Base-by-base conservation (phyloP, 2,888 invertebrate genomes). In the Drosophila demipolita region DNA sequence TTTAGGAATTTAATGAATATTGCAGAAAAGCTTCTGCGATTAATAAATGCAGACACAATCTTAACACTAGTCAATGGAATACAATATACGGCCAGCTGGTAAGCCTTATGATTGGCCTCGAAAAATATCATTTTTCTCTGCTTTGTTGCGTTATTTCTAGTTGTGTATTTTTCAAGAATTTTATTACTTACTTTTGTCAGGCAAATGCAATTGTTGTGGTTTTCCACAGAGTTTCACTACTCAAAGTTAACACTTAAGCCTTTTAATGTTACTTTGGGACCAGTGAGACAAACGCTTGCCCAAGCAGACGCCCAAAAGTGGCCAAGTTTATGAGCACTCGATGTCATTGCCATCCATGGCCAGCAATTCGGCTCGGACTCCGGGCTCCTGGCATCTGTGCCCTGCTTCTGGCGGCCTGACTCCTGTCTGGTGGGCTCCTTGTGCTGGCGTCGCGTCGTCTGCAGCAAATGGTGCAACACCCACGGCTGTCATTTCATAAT, bases 401-500 rank as follows among this genome's bases (percentile, higher is more conserved):
- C 15, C 23, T 15, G 15, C 23, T 20, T 23, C 55, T 54, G 23
- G 11, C 23, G 26, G 52, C 58, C 58, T 35, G 35, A 45, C 66
- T 15, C n/a, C 23, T 23, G 3, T 9, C 33, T 58, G 55, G 42
- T 17, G 23, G 32, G 57, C 20, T 42, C 52, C 36, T 40, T 48
- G 23, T 23, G 49, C 57, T 75, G 86, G 83, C 83, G 83, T 68
- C 83, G 73, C 65, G 45, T 20, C 75, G 86, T 84, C 84, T 82
- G 58, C 78, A 49, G 61, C 61, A 71, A 75, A 73, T 73, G 80
- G 48, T 75, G 80, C 83, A 75, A 78, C 85, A 80, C 83, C 83
- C 85, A 80, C 84, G 72, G 78, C 78, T 84, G 84, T 77, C 71
- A 81, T 78, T 85, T 86, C 81, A 82, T 86, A 83, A 81, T 86